A percentile compares a stretch with the other conserved stretches of the same genome.
These are phyloP conservation scores for Toxotes chatareus DNA, from an alignment of 2,113 vertebrate species.

Conservation along the genomic window DNA sequence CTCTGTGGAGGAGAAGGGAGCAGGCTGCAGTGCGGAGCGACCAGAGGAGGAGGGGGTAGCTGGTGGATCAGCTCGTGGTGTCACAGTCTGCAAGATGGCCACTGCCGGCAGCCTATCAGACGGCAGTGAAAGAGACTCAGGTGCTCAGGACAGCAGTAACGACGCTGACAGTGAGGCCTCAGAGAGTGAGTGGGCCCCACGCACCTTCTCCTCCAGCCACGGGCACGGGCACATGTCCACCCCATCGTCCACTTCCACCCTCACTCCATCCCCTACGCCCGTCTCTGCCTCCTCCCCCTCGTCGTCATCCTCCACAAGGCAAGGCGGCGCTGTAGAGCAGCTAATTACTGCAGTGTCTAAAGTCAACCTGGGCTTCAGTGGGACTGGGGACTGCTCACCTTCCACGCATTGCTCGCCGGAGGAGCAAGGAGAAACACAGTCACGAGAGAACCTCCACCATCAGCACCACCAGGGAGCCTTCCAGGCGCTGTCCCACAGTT, in stretches of 20 bases:
- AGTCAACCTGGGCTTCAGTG: constrained; percentile 81
- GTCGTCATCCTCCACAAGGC: constrained; percentile 48
- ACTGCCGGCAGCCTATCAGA: constrained; percentile 89
- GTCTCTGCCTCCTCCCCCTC: constrained; percentile 37
- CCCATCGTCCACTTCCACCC: constrained; percentile 63
- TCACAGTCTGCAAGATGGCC: constrained; percentile 65
- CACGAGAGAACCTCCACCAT: constrained; percentile 71
- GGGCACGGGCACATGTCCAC: constrained; percentile 60
- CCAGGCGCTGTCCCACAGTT: constrained; percentile 94
- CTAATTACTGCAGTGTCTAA: constrained; percentile 87
- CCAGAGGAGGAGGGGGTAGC: constrained; percentile 69
- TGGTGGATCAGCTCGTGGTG: constrained; percentile 55
- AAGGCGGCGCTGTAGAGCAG: constrained; percentile 78
- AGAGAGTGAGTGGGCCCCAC: constrained; percentile 87
- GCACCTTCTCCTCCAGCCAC: constrained; percentile 58
- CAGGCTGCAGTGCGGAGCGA: constrained; percentile 58
- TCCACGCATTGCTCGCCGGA: constrained; percentile 69
- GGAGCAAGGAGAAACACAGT: constrained; percentile 66
- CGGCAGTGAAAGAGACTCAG: constrained; percentile 89
- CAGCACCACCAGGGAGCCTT: constrained; percentile 89
- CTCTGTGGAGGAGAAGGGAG: constrained; percentile 80
- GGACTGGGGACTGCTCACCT: constrained; percentile 70
- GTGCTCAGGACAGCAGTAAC: constrained; percentile 90
- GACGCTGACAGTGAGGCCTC: constrained; percentile 97
- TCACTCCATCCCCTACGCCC: constrained; percentile 45